These are phyloP conservation scores for Xiphophorus maculatus DNA, from an alignment of 2,113 vertebrate genomes.

Conservation along the genomic window DNA sequence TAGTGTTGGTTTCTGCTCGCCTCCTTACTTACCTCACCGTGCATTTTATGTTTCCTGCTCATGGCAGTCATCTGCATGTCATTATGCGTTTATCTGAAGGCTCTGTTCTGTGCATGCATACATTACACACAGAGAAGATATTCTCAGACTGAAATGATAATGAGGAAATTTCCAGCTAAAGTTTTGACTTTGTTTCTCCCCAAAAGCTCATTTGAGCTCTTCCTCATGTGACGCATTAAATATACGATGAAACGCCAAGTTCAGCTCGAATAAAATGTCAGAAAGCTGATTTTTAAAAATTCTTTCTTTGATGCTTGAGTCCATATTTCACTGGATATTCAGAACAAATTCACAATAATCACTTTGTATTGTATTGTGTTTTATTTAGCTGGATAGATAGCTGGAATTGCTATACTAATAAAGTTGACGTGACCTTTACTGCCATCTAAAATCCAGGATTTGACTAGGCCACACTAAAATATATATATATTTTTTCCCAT, in stretches of 20 bases:
- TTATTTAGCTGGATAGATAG: neutral
- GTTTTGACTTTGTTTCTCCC: conserved; percentile 14
- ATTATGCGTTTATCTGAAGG: conserved; percentile 53
- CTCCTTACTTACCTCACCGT: conserved; percentile 14
- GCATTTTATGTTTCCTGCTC: conserved; percentile 44
- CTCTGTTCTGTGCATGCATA: conserved; percentile 44
- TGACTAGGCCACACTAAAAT: no score
- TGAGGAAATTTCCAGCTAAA: conserved; percentile 37
- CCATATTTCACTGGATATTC: conserved; percentile 3
- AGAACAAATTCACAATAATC: neutral
- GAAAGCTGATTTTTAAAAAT: neutral
- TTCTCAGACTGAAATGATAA: conserved; percentile 47
- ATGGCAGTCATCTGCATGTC: conserved; percentile 43
- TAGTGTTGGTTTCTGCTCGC: conserved; percentile 33
- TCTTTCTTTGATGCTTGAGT: conserved; percentile 7
- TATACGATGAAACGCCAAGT: neutral
- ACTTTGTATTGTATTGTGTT: neutral
- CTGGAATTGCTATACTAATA: no score
- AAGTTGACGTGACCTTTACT: no score
- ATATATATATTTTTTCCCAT: no score
- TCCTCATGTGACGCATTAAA: neutral
- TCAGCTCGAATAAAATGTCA: neutral
- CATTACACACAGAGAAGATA: conserved; percentile 68
- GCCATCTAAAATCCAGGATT: no score
- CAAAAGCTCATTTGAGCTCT: neutral